Base-by-base conservation (phyloP, 2,888 invertebrate species). In the Latrodectus hesperus region DNA sequence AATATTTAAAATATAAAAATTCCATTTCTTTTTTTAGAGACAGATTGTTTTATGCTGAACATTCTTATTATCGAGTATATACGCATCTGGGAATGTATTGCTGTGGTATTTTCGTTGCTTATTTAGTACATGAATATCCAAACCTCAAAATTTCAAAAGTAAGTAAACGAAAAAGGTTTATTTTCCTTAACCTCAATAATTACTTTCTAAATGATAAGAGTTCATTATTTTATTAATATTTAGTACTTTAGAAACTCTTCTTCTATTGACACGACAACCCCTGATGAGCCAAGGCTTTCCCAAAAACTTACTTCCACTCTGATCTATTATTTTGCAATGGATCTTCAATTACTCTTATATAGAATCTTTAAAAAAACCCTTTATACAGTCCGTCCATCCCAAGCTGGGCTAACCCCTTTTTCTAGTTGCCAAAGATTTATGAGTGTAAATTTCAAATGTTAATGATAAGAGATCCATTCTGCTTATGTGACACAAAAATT, bases 41-140 rank as follows among this genome's bases (percentile, higher is more conserved):
- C 51, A 26, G 80, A 38, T 11, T 17, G 22, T 88, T 64, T 53
- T 88, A 84, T 17, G 84, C 88, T 1, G 71, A 83, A 26, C 88
- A 88, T 22, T 71, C 88, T 14, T 84, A 88, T 55, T 76, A 79
- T 8, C 73, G 88, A 14, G 55, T 88, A 3, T 88, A 88, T 38
- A 76, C 80, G 1, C 88, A 88, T 14, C 16, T 88, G 9, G 9
- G 17, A 6, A 49, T 88, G 12, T 88, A 84, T 49, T 88, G 88
- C 70, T 26, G 74, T 26, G 88, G 88, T 17, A 55, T 79, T 1
- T 72, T 82, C 8, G 79, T 88, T 4, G 88, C 83, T 14, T 88
- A 84, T 38, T 49, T 82, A 12, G 55, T 76, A 2, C 67, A 68
- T 1, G 51, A 79, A 5, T 16, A 88, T 12, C 84, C 84, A 1